Conservation (phyloP, 2,888 invertebrate genomes). For the Drosophila crucigera region DNA sequence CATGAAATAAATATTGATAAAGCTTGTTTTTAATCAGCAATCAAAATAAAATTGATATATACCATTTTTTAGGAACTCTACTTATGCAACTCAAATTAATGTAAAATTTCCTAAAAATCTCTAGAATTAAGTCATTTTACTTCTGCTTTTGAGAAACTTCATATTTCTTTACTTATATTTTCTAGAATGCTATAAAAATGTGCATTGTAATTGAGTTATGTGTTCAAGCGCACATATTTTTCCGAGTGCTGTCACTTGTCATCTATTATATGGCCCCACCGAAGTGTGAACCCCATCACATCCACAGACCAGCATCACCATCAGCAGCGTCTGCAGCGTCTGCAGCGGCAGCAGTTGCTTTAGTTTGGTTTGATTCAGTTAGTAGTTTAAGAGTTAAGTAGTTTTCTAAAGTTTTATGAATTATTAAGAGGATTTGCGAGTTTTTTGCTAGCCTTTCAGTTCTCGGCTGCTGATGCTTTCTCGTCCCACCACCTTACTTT, state of each 20-base stretch:
- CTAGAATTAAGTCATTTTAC: background rate
- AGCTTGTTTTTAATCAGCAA: background rate
- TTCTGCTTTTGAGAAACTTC: background rate
- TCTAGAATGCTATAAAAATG: background rate
- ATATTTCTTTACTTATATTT: background rate
- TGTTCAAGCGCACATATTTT: background rate
- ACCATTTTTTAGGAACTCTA: background rate
- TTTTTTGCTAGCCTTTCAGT: constrained; percentile 78
- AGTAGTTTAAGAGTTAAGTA: constrained; percentile 80
- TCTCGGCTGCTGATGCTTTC: constrained; percentile 31
- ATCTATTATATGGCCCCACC: constrained; percentile 14
- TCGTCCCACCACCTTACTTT: background rate
- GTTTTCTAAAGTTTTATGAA: constrained; percentile 78
- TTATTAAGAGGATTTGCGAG: constrained; percentile 78
- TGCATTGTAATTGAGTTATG: background rate
- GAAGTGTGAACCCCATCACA: constrained; percentile 16
- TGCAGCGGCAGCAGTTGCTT: constrained; percentile 57
- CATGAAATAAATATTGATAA: background rate
- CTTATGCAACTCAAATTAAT: background rate
- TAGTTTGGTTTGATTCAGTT: constrained; percentile 79
- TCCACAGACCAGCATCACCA: constrained; percentile 11
- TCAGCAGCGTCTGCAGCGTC: constrained; percentile 9
- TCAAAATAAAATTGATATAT: background rate
- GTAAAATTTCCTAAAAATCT: background rate
- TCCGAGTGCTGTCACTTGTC: constrained; percentile 34